Evolutionary conservation across 2,113 vertebrate species (phyloP).

Genomic region (Daubentonia madagascariensis): DNA sequence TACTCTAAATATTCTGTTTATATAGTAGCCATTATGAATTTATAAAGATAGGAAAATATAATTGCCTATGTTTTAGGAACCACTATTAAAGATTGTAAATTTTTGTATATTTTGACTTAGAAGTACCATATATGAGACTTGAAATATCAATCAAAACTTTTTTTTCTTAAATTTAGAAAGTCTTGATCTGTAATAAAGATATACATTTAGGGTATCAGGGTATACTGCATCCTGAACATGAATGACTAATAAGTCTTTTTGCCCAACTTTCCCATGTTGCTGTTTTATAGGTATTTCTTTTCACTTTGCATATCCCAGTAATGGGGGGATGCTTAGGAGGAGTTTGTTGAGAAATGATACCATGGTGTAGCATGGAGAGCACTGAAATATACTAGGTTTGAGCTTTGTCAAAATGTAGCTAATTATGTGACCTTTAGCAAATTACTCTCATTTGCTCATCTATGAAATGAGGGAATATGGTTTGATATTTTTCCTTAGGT

Average conservation of each 20-base stretch:
- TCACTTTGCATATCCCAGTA: not conserved
- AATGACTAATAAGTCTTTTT: not conserved
- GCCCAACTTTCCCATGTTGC: not conserved
- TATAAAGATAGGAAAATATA: constrained; percentile 43
- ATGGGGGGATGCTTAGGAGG: not conserved
- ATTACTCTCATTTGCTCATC: not conserved
- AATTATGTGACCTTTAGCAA: not conserved
- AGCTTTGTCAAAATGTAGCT: not conserved
- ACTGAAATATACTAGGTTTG: not conserved
- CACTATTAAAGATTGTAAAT: not conserved
- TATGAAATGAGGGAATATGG: not conserved
- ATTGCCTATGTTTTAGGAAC: constrained; percentile 21
- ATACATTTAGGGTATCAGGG: not conserved
- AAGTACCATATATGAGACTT: not conserved
- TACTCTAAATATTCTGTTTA: not conserved
- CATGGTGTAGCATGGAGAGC: not conserved
- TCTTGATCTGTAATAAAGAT: constrained; percentile 1
- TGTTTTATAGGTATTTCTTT: constrained; percentile 26
- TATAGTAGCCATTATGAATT: not conserved
- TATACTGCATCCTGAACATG: not conserved
- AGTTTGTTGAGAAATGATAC: not conserved
- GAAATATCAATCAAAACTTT: not conserved
- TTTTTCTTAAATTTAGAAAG: not conserved
- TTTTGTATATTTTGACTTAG: constrained; percentile 11
- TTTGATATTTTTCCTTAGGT: not conserved